These are phyloP conservation scores for Xyliphius kryptos DNA, from an alignment of 2,113 vertebrate species.

Conservation along the genomic window DNA sequence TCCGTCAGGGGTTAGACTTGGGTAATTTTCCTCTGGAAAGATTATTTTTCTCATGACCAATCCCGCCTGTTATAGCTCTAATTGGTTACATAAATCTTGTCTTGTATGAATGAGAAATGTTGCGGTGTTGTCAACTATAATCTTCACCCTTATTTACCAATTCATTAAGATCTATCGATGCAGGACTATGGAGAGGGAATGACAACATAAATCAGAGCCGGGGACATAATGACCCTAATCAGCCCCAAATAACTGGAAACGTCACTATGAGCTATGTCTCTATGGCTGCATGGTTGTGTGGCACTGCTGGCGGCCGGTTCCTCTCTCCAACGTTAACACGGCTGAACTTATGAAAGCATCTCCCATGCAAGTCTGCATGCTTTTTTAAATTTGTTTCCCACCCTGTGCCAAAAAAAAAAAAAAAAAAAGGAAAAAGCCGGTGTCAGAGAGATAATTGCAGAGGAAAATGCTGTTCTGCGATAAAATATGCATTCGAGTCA, in stretches of 20 bases:
- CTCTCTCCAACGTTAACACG: constrained; percentile 75
- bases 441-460: constrained; percentile 75
- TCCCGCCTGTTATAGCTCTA: constrained; percentile 94
- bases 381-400: constrained; percentile 65
- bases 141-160: constrained; percentile 99
- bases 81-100: constrained; percentile 99
- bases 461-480: constrained; percentile 72
- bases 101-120: constrained; percentile 99
- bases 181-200: constrained; percentile 94
- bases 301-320: not conserved
- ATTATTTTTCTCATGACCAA: constrained; percentile 96
- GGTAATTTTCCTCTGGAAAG: constrained; percentile 95
- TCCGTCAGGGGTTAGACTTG: constrained; percentile 88
- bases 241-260: constrained; percentile 99
- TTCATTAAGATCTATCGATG: constrained; percentile 99
- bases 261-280: constrained; percentile 99
- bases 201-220: constrained; percentile 99
- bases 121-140: constrained; percentile 99
- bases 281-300: constrained; percentile 48
- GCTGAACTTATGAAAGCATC: constrained; percentile 72
- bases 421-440: constrained; percentile 49
- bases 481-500: constrained; percentile 35
- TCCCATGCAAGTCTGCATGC: constrained; percentile 69
- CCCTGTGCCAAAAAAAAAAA: constrained; percentile 43
- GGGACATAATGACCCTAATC: constrained; percentile 99